A percentile compares a stretch with the other conserved stretches of the same genome.
These are phyloP conservation scores for Leiothrix lutea DNA, from an alignment of 2,113 vertebrate species.

Conservation along the genomic window DNA sequence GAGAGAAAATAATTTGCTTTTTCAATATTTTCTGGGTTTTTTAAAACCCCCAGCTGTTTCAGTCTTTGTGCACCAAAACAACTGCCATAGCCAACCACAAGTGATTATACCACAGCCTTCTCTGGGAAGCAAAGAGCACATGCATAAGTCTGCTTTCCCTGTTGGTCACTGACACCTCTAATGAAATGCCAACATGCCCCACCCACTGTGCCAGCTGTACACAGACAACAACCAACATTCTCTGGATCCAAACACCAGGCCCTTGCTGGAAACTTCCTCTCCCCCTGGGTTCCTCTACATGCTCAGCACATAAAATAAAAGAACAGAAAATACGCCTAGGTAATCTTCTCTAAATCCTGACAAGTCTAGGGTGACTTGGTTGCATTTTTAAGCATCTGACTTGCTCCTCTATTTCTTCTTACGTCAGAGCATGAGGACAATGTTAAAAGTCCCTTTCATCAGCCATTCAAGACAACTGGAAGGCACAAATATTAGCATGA, in stretches of 20 bases:
- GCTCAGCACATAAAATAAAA: not conserved
- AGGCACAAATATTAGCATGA: slow-evolving; percentile 12
- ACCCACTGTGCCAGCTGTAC: not conserved
- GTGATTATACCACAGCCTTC: not conserved
- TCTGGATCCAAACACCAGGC: not conserved
- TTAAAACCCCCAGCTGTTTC: not conserved
- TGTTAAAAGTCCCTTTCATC: not conserved
- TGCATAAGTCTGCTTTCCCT: not conserved
- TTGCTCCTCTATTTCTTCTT: not conserved
- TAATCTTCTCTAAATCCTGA: not conserved
- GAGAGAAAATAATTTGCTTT: not conserved
- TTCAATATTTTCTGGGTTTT: not conserved
- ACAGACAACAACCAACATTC: not conserved
- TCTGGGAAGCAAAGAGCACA: not conserved
- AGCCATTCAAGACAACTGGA: not conserved
- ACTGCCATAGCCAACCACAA: not conserved
- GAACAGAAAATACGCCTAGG: not conserved
- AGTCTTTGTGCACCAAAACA: not conserved
- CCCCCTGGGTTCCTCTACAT: not conserved
- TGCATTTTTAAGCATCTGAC: not conserved
- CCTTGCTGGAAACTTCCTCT: not conserved
- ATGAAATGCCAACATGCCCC: not conserved
- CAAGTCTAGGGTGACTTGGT: not conserved
- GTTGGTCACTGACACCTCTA: not conserved
- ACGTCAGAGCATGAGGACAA: not conserved